Evolutionary conservation across 2,888 invertebrate genomes (phyloP), one percentile per base, ranked within the genome.

Genomic region (Seira musarum): DNA sequence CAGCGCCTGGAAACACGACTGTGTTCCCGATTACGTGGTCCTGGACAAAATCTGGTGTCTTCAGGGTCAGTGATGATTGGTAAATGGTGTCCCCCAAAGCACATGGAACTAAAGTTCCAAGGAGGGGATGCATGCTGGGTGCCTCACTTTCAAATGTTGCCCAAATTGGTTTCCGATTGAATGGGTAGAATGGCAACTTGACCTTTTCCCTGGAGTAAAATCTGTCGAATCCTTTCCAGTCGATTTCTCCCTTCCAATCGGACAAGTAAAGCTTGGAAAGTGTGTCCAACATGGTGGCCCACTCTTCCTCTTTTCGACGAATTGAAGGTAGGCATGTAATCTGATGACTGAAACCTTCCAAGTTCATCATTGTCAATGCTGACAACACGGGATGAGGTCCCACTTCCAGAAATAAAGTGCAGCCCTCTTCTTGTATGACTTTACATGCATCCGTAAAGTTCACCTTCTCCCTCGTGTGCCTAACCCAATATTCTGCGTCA

Each of bases 391-490:
- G 71, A 21, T 71, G 71, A 21, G 71, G 61, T 21, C 71, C 71
- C 2, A 71, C 19, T 25, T 71, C 71, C 1, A 71, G 2, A 24
- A 63, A 71, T 0, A 25, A 10, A 8, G n/a, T 30, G 17, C 57
- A 70, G 13, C 76, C 78, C 17, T 60, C 22, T 10, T 53, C 13
- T 22, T 80, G 17, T 6, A 22, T 19, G 0, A 30, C 53, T 10
- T 40, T 70, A 19, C 71, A 60, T 2, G 81, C 80, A 6, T 77
- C 66, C 10, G 67, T n/a, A 57, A 73, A 83, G 2, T 17, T 30
- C 0, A 83, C 83, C 21, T 70, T 70, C 24, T 83, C 83, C 35
- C 81, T 57, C 1, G 80, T 81, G 22, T 83, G 83, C 2, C 74
- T 49, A 21, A 80, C 76, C 82, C 82, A 82, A 57, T 82, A 82